phyloP scores from a whole-genome alignment of 2,888 invertebrate species.

The Hybos culiciformis region DNA sequence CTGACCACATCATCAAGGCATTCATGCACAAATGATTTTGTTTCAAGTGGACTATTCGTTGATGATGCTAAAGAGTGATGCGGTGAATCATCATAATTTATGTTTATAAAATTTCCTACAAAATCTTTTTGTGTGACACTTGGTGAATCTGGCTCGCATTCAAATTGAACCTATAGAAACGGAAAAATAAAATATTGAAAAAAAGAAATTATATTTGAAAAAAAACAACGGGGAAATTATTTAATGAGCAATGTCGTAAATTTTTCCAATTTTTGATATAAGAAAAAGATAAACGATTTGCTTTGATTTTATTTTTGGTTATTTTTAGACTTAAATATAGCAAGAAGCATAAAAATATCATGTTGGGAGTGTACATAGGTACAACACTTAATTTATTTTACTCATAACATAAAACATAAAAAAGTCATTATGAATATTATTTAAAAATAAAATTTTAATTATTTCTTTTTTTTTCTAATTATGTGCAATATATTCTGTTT shows the following conservation, averaged over 20 bases:
- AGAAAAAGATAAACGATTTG: background rate
- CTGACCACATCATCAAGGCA: slow-evolving; percentile 47
- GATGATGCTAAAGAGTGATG: slow-evolving; percentile 20
- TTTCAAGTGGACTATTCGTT: slow-evolving; percentile 30
- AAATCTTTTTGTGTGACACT: slow-evolving; percentile 13
- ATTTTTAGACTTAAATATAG: no score
- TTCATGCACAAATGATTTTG: slow-evolving; percentile 34
- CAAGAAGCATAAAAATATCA: no score
- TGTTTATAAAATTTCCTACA: slow-evolving; percentile 6
- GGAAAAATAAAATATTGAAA: slow-evolving; percentile 4
- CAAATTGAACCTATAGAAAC: slow-evolving; percentile 25
- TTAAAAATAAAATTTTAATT: no score
- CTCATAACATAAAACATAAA: no score
- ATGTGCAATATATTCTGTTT: no score
- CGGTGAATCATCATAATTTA: slow-evolving; percentile 4
- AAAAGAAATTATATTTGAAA: slow-evolving; percentile 10
- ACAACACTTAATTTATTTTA: no score
- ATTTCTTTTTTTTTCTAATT: no score
- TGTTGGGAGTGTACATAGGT: no score
- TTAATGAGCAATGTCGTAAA: background rate
- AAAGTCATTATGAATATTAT: no score
- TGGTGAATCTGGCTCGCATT: slow-evolving; percentile 32
- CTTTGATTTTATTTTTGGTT: background rate
- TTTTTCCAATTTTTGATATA: background rate
- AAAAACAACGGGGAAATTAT: background rate